Evolutionary conservation across 2,113 vertebrate species (phyloP).

Genomic region (Esox niger): DNA sequence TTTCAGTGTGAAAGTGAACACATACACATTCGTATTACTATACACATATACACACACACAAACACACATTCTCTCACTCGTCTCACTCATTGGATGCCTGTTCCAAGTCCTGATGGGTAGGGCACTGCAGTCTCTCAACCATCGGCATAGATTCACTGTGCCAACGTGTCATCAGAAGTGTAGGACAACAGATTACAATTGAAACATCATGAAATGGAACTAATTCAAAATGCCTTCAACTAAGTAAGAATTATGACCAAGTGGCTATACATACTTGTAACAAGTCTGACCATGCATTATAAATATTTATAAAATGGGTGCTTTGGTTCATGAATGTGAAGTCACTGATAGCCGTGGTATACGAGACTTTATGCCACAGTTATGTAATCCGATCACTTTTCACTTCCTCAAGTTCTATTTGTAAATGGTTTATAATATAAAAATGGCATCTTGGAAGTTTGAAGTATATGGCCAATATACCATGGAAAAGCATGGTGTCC

Average conservation of each 20-base stretch:
- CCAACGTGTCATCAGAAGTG: conserved; percentile 44
- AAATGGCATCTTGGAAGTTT: no score
- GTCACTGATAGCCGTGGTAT: no score
- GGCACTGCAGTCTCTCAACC: conserved; percentile 6
- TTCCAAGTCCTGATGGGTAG: conserved; percentile 26
- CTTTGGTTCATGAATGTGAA: no score
- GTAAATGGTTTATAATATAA: no score
- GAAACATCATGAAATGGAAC: neutral
- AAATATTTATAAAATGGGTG: no score
- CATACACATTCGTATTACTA: neutral
- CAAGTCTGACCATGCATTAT: neutral
- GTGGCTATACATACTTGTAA: neutral
- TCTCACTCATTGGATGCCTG: neutral
- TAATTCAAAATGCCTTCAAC: no score
- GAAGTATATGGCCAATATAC: no score
- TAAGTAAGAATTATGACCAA: no score
- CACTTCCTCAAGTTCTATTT: no score
- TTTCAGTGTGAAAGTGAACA: conserved; percentile 26
- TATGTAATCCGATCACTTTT: no score
- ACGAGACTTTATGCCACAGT: no score
- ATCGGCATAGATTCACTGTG: conserved; percentile 37
- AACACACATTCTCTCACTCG: conserved; percentile 2
- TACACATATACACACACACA: neutral
- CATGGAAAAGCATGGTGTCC: no score
- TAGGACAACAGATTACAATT: conserved; percentile 34